Evolutionary conservation across 2,888 invertebrate species (phyloP).

Genomic region (Apocheima hispidaria): DNA sequence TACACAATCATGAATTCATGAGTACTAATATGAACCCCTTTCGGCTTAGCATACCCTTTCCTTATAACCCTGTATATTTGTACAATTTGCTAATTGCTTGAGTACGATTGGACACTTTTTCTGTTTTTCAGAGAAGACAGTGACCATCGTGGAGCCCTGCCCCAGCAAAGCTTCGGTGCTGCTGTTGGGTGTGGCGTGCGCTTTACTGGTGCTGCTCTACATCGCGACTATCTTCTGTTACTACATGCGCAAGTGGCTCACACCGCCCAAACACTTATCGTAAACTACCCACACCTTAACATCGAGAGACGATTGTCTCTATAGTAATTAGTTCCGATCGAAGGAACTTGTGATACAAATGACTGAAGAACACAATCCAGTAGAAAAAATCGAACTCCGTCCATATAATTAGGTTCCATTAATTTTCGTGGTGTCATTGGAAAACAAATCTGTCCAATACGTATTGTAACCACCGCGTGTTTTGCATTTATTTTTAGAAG

Average conservation of each 20-base stretch:
- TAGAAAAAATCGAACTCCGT: conserved; percentile 55
- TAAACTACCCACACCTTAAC: conserved; percentile 51
- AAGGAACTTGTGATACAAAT: conserved; percentile 78
- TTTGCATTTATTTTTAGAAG: conserved; percentile 73
- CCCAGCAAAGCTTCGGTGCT: conserved; percentile 97
- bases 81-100: too few species aligned
- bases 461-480: conserved; percentile 79
- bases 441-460: conserved; percentile 54
- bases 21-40: too few species aligned
- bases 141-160: conserved; percentile 96
- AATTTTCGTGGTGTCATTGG: conserved; percentile 59
- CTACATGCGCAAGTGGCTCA: conserved; percentile 96
- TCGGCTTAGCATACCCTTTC: too few species aligned
- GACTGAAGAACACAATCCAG: conserved; percentile 68
- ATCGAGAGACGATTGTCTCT: conserved; percentile 36
- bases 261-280: conserved; percentile 92
- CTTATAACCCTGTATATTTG: too few species aligned
- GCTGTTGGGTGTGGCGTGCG: conserved; percentile 95
- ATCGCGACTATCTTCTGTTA: conserved; percentile 97
- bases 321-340: conserved; percentile 38
- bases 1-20: too few species aligned
- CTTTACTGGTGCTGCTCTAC: conserved; percentile 94
- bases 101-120: conserved; percentile 13
- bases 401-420: conserved; percentile 58
- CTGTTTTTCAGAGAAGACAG: conserved; percentile 91